Conservation (phyloP, 2,113 vertebrate genomes). For the Phalacrocorax carbo region DNA sequence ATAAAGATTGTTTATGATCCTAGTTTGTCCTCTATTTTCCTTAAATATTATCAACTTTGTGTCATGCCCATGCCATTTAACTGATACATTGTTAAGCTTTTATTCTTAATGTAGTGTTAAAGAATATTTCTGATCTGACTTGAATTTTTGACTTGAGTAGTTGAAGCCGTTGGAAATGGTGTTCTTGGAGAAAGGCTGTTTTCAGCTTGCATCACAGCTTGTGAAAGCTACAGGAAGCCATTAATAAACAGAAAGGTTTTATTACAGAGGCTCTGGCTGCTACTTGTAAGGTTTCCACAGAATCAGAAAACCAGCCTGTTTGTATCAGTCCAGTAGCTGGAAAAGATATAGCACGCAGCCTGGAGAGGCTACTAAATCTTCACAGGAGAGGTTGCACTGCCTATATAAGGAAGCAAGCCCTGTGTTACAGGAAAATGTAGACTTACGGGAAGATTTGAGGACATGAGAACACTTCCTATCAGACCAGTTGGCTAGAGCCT, state of each 20-base stretch:
- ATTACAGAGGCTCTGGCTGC: background rate
- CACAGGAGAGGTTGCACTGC: background rate
- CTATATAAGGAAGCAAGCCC: conserved; percentile 7
- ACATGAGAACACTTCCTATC: background rate
- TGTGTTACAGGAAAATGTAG: background rate
- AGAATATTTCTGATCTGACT: background rate
- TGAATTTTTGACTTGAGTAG: background rate
- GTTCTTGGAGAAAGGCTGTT: background rate
- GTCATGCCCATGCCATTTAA: background rate
- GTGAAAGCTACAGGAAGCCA: conserved; percentile 17
- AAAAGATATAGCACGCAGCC: background rate
- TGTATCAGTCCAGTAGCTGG: conserved; percentile 6
- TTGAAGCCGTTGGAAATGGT: background rate
- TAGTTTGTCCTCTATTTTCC: background rate
- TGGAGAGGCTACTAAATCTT: conserved; percentile 18
- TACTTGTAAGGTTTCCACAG: conserved; percentile 18
- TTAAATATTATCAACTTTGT: background rate
- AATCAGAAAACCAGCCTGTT: conserved; percentile 8
- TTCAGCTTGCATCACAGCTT: background rate
- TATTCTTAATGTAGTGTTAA: background rate
- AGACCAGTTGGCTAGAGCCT: background rate
- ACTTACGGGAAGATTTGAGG: background rate
- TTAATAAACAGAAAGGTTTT: conserved; percentile 41
- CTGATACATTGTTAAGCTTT: background rate
- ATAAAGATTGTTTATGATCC: background rate